These are phyloP conservation scores for Ariopsis seemanni DNA, from an alignment of 2,113 vertebrate species.

Conservation along the genomic window DNA sequence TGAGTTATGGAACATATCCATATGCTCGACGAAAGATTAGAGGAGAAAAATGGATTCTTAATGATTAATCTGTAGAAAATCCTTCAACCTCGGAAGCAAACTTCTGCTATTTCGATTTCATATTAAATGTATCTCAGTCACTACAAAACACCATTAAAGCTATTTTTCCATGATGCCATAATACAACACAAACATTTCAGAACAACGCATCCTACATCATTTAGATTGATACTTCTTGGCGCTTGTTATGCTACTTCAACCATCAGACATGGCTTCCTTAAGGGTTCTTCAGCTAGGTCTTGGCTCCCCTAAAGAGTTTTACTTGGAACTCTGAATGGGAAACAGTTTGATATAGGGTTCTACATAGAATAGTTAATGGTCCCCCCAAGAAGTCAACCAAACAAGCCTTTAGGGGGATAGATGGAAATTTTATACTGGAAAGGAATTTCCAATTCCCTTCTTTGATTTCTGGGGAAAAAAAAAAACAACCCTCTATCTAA, in stretches of 20 bases:
- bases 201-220: constrained; percentile 1
- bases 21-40: constrained; percentile 28
- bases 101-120: neutral
- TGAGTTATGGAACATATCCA: constrained; percentile 24
- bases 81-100: neutral
- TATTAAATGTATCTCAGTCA: neutral
- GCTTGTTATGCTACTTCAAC: neutral
- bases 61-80: constrained; percentile 21
- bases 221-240: neutral
- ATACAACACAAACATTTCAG: neutral
- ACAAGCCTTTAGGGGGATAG: neutral
- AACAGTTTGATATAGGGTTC: neutral
- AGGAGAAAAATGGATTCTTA: constrained; percentile 26
- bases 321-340: neutral
- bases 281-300: neutral
- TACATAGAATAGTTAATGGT: neutral
- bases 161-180: neutral
- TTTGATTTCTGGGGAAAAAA: neutral
- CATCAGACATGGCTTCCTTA: neutral
- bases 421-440: neutral
- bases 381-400: neutral
- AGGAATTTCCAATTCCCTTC: neutral
- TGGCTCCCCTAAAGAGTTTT: neutral
- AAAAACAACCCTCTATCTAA: too few species aligned
- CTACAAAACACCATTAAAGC: neutral